Evolutionary conservation across 2,113 vertebrate genomes (phyloP).

Genomic region (Pedionomus torquatus): DNA sequence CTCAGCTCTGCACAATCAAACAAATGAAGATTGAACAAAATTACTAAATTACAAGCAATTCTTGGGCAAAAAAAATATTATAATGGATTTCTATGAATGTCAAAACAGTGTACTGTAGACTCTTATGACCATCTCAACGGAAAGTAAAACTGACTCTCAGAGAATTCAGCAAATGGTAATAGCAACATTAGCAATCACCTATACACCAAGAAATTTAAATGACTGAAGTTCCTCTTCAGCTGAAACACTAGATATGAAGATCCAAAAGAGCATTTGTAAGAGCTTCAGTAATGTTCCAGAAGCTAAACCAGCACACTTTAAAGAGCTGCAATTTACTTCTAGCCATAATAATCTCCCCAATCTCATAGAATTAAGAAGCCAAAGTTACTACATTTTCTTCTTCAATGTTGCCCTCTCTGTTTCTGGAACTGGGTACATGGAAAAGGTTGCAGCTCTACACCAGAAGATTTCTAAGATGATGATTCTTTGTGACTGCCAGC

Average conservation of each 20-base stretch:
- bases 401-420: neutral
- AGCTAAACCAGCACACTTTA: neutral
- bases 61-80: neutral
- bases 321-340: neutral
- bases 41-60: neutral
- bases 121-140: neutral
- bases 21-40: neutral
- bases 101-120: neutral
- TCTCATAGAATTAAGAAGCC: neutral
- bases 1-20: neutral
- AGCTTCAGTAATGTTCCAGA: neutral
- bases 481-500: neutral
- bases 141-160: neutral
- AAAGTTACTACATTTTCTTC: neutral
- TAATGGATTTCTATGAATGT: neutral
- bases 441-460: neutral
- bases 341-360: neutral
- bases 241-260: neutral
- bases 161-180: neutral
- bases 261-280: neutral
- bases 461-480: neutral
- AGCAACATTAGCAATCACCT: neutral
- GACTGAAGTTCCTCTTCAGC: neutral
- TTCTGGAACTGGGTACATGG: neutral
- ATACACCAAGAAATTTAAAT: neutral